phyloP scores from a whole-genome alignment of 2,113 vertebrate species.

The Telmatochromis sp. region DNA sequence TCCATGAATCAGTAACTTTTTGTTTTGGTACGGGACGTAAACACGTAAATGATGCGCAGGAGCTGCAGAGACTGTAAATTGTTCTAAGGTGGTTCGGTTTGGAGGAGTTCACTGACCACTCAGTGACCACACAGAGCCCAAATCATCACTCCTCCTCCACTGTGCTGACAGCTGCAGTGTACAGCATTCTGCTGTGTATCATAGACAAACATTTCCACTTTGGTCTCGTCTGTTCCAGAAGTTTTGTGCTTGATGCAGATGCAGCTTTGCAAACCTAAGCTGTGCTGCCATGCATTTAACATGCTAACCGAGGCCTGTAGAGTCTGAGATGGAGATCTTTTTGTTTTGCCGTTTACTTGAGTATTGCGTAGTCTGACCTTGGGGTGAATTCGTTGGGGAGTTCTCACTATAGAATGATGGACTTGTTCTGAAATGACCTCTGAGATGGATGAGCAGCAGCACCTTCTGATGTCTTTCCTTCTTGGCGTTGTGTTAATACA shows the following conservation, averaged over 20 bases:
- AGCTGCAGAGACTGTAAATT: not conserved
- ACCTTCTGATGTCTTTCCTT: not conserved
- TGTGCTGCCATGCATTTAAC: not conserved
- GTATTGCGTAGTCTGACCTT: not conserved
- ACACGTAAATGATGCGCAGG: not conserved
- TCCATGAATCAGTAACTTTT: slow-evolving; percentile 3
- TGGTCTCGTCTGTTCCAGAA: accelerated
- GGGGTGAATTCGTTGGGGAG: not conserved
- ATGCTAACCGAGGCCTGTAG: not conserved
- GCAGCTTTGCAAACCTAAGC: accelerated
- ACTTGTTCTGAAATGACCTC: not conserved
- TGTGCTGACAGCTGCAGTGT: not conserved
- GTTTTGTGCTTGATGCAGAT: not conserved
- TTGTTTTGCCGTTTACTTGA: accelerated
- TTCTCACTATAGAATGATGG: not conserved
- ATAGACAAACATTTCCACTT: not conserved
- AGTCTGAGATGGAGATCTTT: not conserved
- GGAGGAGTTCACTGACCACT: not conserved
- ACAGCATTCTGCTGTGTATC: not conserved
- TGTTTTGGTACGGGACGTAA: not conserved
- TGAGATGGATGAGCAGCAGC: not conserved
- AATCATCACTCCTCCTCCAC: not conserved
- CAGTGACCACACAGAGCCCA: not conserved
- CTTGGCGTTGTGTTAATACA: not conserved
- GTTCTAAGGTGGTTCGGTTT: not conserved